Conservation (phyloP, 2,888 invertebrate species). For the Nomada fucata region DNA sequence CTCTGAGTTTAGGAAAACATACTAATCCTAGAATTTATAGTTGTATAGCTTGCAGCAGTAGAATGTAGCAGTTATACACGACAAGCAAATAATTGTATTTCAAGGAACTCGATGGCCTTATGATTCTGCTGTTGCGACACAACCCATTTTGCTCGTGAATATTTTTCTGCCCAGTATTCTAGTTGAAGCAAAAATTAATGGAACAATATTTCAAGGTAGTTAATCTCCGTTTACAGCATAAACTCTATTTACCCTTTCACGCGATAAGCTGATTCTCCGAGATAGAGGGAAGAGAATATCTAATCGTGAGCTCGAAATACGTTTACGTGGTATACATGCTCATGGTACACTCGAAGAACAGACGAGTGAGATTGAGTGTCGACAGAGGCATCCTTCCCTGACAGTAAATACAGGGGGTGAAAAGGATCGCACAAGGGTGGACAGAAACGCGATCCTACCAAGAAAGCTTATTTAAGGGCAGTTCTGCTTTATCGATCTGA, state of each 20-base stretch:
- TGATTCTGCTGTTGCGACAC: too few species aligned
- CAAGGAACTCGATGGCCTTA: too few species aligned
- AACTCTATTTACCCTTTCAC: constrained; percentile 42
- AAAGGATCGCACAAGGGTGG: constrained; percentile 57
- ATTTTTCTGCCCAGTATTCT: neutral
- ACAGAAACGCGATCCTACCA: constrained; percentile 47
- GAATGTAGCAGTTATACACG: too few species aligned
- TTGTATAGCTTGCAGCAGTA: too few species aligned
- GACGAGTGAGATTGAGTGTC: constrained; percentile 62
- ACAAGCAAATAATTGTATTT: too few species aligned
- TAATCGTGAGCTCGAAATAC: constrained; percentile 56
- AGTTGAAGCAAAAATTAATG: neutral
- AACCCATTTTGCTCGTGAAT: neutral
- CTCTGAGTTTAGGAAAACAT: too few species aligned
- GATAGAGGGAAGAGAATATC: constrained; percentile 48
- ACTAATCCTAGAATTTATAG: too few species aligned
- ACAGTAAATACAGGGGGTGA: constrained; percentile 64
- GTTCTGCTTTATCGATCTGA: constrained; percentile 60
- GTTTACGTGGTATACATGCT: constrained; percentile 43
- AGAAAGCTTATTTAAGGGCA: constrained; percentile 67
- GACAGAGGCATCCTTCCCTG: constrained; percentile 59
- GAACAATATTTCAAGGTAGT: neutral
- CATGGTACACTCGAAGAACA: constrained; percentile 27
- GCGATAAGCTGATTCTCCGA: constrained; percentile 51
- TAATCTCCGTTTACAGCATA: constrained; percentile 23